These are phyloP conservation scores for Grammomys surdaster DNA, from an alignment of 2,113 vertebrate genomes.

Conservation along the genomic window DNA sequence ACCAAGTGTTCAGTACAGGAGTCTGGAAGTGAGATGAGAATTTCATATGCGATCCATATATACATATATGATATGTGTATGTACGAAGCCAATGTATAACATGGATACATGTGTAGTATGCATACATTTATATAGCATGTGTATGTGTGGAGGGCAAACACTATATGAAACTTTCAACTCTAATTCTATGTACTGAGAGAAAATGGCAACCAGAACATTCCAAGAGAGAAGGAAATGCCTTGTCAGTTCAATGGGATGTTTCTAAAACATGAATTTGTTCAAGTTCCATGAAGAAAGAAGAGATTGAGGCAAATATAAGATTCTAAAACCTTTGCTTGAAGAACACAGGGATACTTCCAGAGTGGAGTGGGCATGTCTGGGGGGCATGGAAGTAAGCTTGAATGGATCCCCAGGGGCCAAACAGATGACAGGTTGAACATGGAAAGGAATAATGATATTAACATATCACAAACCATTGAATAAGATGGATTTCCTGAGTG, in stretches of 20 bases:
- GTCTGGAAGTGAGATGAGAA: neutral
- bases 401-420: neutral
- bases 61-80: neutral
- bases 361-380: neutral
- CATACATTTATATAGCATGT: neutral
- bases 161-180: neutral
- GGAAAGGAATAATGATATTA: neutral
- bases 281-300: conserved; percentile 7
- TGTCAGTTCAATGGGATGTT: neutral
- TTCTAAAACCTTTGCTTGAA: neutral
- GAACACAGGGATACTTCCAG: neutral
- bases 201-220: neutral
- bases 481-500: neutral
- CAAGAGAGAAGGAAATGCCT: neutral
- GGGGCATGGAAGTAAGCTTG: neutral
- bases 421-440: neutral
- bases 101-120: neutral
- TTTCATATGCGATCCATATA: neutral
- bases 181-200: neutral
- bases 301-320: neutral
- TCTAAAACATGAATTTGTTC: neutral
- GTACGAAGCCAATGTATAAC: neutral
- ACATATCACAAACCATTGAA: neutral
- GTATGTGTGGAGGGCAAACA: neutral
- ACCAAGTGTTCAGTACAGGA: neutral